A percentile compares a stretch with the other conserved stretches of the same genome.
Conservation (phyloP, 1,140 invertebrate genomes). For the Drosophila pruinosa region DNA sequence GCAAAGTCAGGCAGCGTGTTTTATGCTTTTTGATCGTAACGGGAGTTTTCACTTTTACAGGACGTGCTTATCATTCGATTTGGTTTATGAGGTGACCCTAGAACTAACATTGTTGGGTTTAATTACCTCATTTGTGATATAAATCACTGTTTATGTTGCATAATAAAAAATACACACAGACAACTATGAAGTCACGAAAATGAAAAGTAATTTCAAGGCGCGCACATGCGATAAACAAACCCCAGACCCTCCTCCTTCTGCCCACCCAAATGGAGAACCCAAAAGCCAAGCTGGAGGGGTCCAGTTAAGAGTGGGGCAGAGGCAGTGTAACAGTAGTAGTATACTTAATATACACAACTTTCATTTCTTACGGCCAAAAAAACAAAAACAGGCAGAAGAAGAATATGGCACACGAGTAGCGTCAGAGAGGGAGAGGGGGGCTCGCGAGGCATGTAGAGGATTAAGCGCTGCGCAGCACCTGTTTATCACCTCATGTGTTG, state of each 20-base stretch:
- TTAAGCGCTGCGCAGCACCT: slow-evolving; percentile 67
- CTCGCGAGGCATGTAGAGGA: slow-evolving; percentile 19
- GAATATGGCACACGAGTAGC: slow-evolving; percentile 54
- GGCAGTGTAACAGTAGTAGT: slow-evolving; percentile 74
- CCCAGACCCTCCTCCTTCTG: slow-evolving; percentile 17
- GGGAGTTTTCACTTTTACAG: slow-evolving; percentile 58
- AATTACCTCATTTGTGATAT: slow-evolving; percentile 41
- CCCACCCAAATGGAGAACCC: neutral
- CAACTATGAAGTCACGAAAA: slow-evolving; percentile 68
- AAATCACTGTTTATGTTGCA: slow-evolving; percentile 67
- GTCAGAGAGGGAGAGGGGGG: neutral
- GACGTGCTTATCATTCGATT: slow-evolving; percentile 61
- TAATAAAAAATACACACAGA: slow-evolving; percentile 50
- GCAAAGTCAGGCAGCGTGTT: slow-evolving; percentile 62
- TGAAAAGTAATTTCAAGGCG: slow-evolving; percentile 79
- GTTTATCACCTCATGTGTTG: slow-evolving; percentile 78
- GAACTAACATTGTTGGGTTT: slow-evolving; percentile 25
- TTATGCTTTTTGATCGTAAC: slow-evolving; percentile 16
- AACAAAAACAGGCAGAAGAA: slow-evolving; percentile 38
- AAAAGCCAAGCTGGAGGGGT: slow-evolving; percentile 3
- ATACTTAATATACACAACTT: slow-evolving; percentile 75
- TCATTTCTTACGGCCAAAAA: slow-evolving; percentile 73
- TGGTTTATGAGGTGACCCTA: slow-evolving; percentile 14
- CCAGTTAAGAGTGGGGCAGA: slow-evolving; percentile 37
- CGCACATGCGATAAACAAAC: slow-evolving; percentile 72